These are phyloP conservation scores for Lipotes vexillifer DNA, from an alignment of 2,113 vertebrate genomes.

Conservation along the genomic window DNA sequence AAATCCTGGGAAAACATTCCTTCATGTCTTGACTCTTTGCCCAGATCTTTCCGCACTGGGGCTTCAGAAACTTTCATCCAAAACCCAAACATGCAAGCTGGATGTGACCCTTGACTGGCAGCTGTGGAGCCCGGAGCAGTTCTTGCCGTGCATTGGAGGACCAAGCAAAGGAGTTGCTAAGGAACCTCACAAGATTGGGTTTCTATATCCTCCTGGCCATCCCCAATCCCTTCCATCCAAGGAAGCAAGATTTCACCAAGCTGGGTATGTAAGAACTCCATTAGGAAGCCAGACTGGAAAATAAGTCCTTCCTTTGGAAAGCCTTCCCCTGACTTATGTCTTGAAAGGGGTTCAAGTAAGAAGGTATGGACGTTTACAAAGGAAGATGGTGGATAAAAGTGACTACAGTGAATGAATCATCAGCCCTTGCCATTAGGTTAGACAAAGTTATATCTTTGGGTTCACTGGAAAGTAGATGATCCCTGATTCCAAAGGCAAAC, in stretches of 20 bases:
- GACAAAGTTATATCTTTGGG: neutral
- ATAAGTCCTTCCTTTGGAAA: neutral
- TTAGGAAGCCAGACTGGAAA: neutral
- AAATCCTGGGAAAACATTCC: slow-evolving; percentile 50
- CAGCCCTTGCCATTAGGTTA: neutral
- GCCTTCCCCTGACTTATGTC: neutral
- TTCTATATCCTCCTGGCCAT: neutral
- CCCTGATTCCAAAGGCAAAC: neutral
- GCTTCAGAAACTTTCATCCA: slow-evolving; percentile 30
- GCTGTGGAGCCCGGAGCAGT: neutral
- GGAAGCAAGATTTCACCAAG: neutral
- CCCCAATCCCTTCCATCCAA: neutral
- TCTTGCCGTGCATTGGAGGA: neutral
- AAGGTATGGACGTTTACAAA: neutral
- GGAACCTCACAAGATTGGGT: neutral
- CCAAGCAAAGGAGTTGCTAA: neutral
- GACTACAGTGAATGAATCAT: neutral
- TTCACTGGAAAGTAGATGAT: neutral
- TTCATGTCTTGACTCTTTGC: slow-evolving; percentile 41
- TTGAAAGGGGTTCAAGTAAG: neutral
- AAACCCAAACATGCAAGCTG: slow-evolving; percentile 19
- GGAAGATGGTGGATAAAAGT: neutral
- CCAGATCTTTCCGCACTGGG: neutral
- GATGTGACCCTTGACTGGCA: neutral
- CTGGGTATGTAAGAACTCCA: neutral